These are phyloP conservation scores for Drosophila mimetica DNA, from an alignment of 2,888 invertebrate species.

Conservation along the genomic window DNA sequence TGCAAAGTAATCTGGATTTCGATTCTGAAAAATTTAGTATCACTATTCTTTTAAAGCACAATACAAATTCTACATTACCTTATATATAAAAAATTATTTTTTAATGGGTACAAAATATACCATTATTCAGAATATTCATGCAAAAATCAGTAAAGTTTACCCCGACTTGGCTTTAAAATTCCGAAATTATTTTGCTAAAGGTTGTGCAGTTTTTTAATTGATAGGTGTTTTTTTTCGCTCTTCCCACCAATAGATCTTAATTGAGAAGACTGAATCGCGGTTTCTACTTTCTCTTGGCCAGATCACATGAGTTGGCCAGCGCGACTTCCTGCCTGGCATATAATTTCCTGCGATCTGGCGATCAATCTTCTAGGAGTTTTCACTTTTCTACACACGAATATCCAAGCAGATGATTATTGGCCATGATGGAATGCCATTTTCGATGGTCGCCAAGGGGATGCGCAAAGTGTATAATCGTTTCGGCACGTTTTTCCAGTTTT, in stretches of 20 bases:
- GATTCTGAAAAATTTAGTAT: too few species aligned
- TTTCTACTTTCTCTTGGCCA: conserved; percentile 27
- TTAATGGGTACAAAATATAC: too few species aligned
- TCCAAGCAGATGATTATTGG: not conserved
- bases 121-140: too few species aligned
- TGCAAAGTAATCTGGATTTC: too few species aligned
- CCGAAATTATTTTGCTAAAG: too few species aligned
- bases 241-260: not conserved
- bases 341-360: conserved; percentile 34
- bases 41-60: too few species aligned
- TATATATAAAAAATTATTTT: too few species aligned
- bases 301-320: not conserved
- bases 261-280: not conserved
- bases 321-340: conserved; percentile 26
- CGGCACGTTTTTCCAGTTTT: conserved; percentile 49
- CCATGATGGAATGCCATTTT: conserved; percentile 33
- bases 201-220: too few species aligned
- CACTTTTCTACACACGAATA: conserved; percentile 31
- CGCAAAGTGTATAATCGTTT: conserved; percentile 38
- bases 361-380: conserved; percentile 35
- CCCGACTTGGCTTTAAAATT: too few species aligned
- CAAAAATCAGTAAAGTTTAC: too few species aligned
- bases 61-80: too few species aligned
- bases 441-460: conserved; percentile 9
- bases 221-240: not conserved